Conservation (phyloP, 2,888 invertebrate genomes). For the Ornithoptera priamus region DNA sequence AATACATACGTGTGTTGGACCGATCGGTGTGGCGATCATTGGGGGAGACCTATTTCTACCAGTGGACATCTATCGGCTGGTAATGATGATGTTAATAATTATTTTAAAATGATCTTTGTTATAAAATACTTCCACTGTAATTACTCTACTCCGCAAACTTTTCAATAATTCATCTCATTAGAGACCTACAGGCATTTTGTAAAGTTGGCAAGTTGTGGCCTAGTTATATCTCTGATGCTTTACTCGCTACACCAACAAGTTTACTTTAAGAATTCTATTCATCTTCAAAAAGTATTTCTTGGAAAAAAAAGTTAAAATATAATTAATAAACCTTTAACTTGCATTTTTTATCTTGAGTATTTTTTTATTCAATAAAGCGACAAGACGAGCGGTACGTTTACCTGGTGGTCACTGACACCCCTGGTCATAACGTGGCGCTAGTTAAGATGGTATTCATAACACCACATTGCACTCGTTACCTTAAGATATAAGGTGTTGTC, state of each 20-base stretch:
- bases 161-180: constrained; percentile 78
- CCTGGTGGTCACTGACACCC: too few relatives aligned
- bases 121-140: not conserved
- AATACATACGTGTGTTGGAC: too few relatives aligned
- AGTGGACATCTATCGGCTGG: too few relatives aligned
- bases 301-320: not conserved
- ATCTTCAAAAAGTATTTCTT: not conserved
- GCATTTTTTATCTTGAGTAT: too few relatives aligned
- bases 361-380: not conserved
- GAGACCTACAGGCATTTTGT: constrained; percentile 66
- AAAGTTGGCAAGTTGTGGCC: constrained; percentile 47
- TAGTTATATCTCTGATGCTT: constrained; percentile 56
- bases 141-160: constrained; percentile 40
- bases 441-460: too few relatives aligned
- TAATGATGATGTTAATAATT: too few relatives aligned
- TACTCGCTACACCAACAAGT: constrained; percentile 50
- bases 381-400: too few relatives aligned
- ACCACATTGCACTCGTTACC: too few relatives aligned
- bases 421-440: too few relatives aligned
- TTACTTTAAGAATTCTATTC: constrained; percentile 39
- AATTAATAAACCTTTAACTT: not conserved
- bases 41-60: too few relatives aligned
- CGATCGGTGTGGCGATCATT: too few relatives aligned
- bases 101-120: not conserved
- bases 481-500: too few relatives aligned